A percentile compares a stretch with the other conserved stretches of the same genome.
phyloP scores from a whole-genome alignment of 2,888 invertebrate genomes.

The Diaperis boleti region DNA sequence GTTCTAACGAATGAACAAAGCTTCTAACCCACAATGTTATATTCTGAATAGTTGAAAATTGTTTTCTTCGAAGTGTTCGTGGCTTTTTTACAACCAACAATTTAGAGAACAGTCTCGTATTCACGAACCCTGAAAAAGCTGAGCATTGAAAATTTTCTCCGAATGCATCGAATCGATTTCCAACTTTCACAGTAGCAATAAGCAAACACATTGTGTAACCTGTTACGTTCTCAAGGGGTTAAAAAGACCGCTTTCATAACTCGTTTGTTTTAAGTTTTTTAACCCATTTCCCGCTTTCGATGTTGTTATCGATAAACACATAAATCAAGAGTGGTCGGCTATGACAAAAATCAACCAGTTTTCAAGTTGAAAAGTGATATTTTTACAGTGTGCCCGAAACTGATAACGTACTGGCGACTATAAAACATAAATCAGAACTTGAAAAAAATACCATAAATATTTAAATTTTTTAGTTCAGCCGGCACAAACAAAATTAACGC shows the following conservation, averaged over 20 bases:
- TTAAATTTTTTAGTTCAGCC: too few relatives aligned
- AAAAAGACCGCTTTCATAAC: neutral
- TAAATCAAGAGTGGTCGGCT: constrained; percentile 19
- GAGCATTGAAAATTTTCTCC: neutral
- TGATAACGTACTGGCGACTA: constrained; percentile 19
- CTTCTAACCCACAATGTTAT: too few relatives aligned
- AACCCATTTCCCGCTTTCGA: neutral
- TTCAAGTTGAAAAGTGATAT: constrained; percentile 6
- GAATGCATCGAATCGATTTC: too few relatives aligned
- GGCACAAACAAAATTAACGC: too few relatives aligned
- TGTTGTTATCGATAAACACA: constrained; percentile 3
- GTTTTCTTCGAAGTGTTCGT: too few relatives aligned
- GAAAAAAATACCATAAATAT: constrained; percentile 34
- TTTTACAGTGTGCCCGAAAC: constrained; percentile 26
- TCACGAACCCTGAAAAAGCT: too few relatives aligned
- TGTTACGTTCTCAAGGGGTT: constrained; percentile 28
- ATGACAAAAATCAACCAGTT: constrained; percentile 17
- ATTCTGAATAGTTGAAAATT: too few relatives aligned
- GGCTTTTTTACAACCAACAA: too few relatives aligned
- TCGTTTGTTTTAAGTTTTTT: constrained; percentile 6
- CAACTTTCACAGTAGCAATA: neutral
- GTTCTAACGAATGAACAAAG: too few relatives aligned
- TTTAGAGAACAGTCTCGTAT: too few relatives aligned
- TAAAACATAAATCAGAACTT: constrained; percentile 25
- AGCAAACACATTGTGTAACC: constrained; percentile 29